Percentiles rank a stretch among this genome's conserved stretches.
Evolutionary conservation across 1,140 invertebrate genomes (phyloP).

Genomic region (Anastatus disparis): DNA sequence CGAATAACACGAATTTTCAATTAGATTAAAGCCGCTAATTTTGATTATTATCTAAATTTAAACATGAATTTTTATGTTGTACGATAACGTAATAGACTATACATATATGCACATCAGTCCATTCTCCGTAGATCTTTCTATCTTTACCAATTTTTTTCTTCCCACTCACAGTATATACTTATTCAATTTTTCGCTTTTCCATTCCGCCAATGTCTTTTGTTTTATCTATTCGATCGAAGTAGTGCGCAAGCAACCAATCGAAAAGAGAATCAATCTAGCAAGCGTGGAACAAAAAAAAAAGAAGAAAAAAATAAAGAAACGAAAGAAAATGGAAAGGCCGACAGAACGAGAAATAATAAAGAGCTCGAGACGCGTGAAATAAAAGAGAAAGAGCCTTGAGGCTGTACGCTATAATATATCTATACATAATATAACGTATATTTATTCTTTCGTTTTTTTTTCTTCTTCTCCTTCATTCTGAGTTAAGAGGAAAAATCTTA

Average conservation of each 20-base stretch:
- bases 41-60: too few relatives aligned
- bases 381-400: not conserved
- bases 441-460: too few relatives aligned
- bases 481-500: too few relatives aligned
- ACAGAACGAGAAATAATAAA: constrained; percentile 34
- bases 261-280: constrained; percentile 7
- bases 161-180: not conserved
- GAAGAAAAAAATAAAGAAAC: not conserved
- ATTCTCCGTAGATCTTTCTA: not conserved
- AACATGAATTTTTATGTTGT: too few relatives aligned
- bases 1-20: too few relatives aligned
- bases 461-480: too few relatives aligned
- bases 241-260: constrained; percentile 11
- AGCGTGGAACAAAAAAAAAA: not conserved
- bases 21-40: too few relatives aligned
- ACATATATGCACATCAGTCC: not conserved
- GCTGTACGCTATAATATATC: too few relatives aligned
- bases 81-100: too few relatives aligned
- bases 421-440: too few relatives aligned
- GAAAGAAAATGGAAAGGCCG: not conserved
- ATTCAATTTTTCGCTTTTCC: not conserved
- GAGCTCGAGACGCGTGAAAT: constrained; percentile 3
- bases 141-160: too few relatives aligned
- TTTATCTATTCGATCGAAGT: not conserved
- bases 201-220: not conserved